Base-by-base conservation (phyloP, 2,888 invertebrate genomes). In the Lepidochrysops patricia region DNA sequence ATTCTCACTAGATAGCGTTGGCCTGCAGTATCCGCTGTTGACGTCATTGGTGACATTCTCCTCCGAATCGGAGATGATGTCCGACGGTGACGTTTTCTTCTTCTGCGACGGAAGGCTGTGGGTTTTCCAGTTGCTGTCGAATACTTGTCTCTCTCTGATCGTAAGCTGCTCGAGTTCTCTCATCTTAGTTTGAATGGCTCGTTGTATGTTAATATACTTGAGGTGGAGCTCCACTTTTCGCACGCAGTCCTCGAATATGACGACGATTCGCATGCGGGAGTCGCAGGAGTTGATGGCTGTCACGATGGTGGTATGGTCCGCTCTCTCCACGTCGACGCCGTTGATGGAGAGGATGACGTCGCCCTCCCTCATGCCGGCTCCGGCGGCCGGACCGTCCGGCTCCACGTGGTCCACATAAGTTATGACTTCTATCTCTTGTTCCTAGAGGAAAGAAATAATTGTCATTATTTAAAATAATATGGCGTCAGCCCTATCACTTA, bases 381-480 rank as follows among this genome's bases (percentile, higher is more conserved):
- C 91, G 72, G 95, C 96, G 0, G 98, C 98, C 0, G 98, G 95
- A 0, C 98, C 98, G 67, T 96, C 96, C 63, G 94, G 93, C 70
- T 97, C 98, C 60, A 98, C 97, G 79, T 97, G 97, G 77, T 99
- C 98, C 52, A 98, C 98, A 77, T 98, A 99, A 0, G 98, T 98
- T 62, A 98, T 96, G 90, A 98, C 95, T 82, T 99, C 98, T 62
- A 98, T 95, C 79, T 97, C 97, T 77, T 96, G 95, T 72, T 96
- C 97, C 86, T 90, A 72, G 7, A 68, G 67, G 4, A 49, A 23
- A 26, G 0, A 12, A 49, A 15, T 4, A 7, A 29, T 4, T 23
- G 34, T 48, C 2, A 3, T 12, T 26, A 25, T 26, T 25, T 34
- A 23, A 25, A 4, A 12, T 12, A 19, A 25, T 23, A 49, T n/a